phyloP scores from a whole-genome alignment of 2,113 vertebrate species.

The Oenanthe oenanthe region DNA sequence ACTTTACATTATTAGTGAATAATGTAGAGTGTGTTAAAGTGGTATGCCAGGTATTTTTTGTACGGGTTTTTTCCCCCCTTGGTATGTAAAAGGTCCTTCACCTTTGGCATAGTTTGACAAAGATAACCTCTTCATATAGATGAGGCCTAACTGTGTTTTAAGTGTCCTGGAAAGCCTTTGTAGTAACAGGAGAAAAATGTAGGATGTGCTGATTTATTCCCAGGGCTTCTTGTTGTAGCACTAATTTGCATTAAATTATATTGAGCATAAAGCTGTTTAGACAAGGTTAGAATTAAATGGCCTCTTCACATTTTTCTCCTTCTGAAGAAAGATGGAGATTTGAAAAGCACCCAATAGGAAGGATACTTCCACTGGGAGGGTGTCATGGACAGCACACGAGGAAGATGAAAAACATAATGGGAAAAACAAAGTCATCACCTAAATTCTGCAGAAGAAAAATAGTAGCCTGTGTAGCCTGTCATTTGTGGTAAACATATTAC shows the following conservation, averaged over 20 bases:
- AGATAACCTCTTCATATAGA: neutral
- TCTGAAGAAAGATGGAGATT: neutral
- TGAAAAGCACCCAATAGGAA: neutral
- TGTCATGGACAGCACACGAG: neutral
- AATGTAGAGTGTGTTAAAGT: neutral
- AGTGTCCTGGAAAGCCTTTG: neutral
- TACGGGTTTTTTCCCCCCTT: neutral
- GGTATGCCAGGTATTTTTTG: neutral
- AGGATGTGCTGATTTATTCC: neutral
- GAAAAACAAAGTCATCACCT: neutral
- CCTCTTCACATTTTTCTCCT: neutral
- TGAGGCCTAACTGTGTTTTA: neutral
- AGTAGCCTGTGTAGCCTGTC: neutral
- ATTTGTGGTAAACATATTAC: neutral
- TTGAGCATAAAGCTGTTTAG: neutral
- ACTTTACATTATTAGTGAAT: neutral
- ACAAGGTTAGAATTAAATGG: neutral
- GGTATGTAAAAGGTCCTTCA: neutral
- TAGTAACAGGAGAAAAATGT: neutral
- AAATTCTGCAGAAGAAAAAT: neutral
- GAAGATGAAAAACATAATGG: neutral
- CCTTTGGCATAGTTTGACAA: neutral
- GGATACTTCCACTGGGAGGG: neutral
- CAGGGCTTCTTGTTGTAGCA: neutral
- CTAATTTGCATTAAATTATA: constrained; percentile 8